Conservation (phyloP, 2,113 vertebrate genomes). For the Dasypus novemcinctus region DNA sequence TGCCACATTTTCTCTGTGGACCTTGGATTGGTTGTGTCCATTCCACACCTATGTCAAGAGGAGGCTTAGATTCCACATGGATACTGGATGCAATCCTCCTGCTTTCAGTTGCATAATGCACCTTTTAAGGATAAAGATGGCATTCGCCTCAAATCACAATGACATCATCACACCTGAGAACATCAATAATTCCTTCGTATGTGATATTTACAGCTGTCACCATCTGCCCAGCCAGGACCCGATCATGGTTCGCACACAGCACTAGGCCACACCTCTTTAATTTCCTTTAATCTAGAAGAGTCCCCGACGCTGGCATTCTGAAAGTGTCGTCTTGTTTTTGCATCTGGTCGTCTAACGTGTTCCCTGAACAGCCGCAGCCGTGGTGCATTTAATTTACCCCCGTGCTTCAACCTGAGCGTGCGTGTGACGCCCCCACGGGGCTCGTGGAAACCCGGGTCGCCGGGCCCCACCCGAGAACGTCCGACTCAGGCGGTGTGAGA, state of each 20-base stretch:
- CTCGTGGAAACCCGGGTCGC: too few species aligned
- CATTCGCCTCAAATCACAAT: neutral
- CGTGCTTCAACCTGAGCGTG: neutral
- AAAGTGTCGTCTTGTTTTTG: too few species aligned
- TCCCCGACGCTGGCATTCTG: neutral
- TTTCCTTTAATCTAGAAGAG: neutral
- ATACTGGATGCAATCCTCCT: too few species aligned
- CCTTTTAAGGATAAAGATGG: neutral
- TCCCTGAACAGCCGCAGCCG: neutral
- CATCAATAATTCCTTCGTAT: neutral
- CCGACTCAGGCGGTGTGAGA: neutral
- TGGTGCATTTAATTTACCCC: neutral
- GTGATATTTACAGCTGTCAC: too few species aligned
- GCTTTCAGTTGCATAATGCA: too few species aligned
- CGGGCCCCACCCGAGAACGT: neutral
- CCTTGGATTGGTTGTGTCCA: too few species aligned
- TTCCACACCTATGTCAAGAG: too few species aligned
- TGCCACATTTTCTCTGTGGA: too few species aligned
- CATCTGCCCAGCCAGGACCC: neutral
- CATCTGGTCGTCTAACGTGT: neutral
- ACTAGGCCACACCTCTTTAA: accelerated
- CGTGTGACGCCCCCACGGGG: too few species aligned
- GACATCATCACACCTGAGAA: neutral
- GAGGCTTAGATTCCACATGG: too few species aligned
- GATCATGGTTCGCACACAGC: accelerated